Evolutionary conservation across 1,140 invertebrate species (phyloP).

Genomic region (Ectropis grisescens): DNA sequence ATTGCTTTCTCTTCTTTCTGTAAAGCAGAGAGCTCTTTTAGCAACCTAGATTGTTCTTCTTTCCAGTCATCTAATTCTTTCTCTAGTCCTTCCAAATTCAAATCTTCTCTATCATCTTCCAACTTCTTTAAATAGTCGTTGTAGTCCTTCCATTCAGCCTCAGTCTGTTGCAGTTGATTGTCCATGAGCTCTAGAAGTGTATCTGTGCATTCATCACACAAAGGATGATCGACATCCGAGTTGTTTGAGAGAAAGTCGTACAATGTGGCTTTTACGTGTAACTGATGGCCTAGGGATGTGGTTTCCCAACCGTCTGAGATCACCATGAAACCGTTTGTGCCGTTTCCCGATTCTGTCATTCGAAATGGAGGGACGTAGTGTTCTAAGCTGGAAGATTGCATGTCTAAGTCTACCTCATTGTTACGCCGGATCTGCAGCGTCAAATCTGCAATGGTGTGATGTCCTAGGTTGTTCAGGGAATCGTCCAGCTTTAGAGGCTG

Average conservation of each 20-base stretch:
- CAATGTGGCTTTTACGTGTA: slow-evolving; percentile 81
- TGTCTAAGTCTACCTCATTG: slow-evolving; percentile 56
- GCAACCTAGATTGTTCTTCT: slow-evolving; percentile 81
- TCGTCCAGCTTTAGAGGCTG: slow-evolving; percentile 89
- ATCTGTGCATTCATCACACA: slow-evolving; percentile 98
- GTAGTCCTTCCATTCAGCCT: slow-evolving; percentile 93
- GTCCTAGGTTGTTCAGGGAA: slow-evolving; percentile 86
- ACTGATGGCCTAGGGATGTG: slow-evolving; percentile 73
- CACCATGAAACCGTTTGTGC: slow-evolving; percentile 89
- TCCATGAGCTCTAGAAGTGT: slow-evolving; percentile 92
- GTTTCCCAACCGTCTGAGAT: slow-evolving; percentile 77
- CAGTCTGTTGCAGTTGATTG: slow-evolving; percentile 86
- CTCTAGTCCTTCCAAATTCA: slow-evolving; percentile 80
- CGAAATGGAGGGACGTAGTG: slow-evolving; percentile 85
- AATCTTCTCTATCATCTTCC: slow-evolving; percentile 77
- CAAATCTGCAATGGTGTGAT: slow-evolving; percentile 89
- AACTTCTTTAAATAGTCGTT: slow-evolving; percentile 85
- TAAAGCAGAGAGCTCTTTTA: slow-evolving; percentile 81
- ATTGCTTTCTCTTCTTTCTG: slow-evolving; percentile 85
- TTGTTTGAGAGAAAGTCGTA: slow-evolving; percentile 95
- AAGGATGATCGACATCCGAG: slow-evolving; percentile 95
- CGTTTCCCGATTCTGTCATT: slow-evolving; percentile 84
- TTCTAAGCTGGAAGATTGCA: slow-evolving; percentile 74
- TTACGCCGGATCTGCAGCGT: slow-evolving; percentile 57
- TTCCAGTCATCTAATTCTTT: slow-evolving; percentile 87